phyloP scores from a whole-genome alignment of 2,888 invertebrate genomes.

The Alentia gelatinosa region DNA sequence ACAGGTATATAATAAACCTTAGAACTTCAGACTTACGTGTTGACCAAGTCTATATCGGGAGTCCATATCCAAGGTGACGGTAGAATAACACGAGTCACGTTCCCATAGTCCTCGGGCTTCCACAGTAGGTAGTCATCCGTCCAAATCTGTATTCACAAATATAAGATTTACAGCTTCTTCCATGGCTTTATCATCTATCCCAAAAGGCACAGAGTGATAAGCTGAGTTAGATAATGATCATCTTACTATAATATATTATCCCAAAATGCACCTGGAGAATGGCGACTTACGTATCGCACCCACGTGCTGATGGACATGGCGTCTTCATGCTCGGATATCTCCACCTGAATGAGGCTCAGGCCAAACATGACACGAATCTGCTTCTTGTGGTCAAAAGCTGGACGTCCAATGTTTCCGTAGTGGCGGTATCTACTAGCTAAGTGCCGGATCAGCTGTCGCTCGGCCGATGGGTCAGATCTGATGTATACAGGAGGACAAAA shows the following conservation, averaged over 20 bases:
- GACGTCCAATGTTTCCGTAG: neutral
- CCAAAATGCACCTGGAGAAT: no score
- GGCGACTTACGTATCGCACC: neutral
- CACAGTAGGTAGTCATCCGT: neutral
- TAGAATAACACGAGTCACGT: neutral
- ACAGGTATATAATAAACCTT: no score
- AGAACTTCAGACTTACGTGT: constrained; percentile 19
- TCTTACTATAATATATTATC: no score
- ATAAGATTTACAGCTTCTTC: neutral
- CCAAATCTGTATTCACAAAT: neutral
- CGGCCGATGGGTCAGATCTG: neutral
- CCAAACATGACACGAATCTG: neutral
- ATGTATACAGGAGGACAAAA: neutral
- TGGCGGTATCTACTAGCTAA: neutral
- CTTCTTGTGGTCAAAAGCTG: neutral
- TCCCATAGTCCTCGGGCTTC: neutral
- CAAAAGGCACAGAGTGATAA: no score
- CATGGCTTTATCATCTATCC: neutral
- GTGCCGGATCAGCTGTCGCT: neutral
- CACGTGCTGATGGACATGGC: neutral
- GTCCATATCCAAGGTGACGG: constrained; percentile 25
- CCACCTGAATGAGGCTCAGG: neutral
- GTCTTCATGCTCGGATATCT: neutral
- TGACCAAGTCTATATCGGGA: neutral
- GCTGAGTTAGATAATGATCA: no score